Evolutionary conservation across 1,140 invertebrate genomes (phyloP).

Genomic region (Megathymus violae): DNA sequence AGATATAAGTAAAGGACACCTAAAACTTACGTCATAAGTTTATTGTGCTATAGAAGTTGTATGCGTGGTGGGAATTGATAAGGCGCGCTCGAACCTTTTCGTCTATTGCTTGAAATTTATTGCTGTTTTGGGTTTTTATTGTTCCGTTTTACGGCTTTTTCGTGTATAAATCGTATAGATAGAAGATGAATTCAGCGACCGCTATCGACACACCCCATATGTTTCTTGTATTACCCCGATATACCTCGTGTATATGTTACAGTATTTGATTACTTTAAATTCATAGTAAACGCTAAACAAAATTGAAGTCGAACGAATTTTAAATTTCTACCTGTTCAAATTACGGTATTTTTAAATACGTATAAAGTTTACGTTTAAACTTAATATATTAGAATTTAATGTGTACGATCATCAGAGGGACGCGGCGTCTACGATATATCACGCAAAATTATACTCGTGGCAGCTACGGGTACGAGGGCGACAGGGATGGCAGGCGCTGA

Average conservation of each 20-base stretch:
- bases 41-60: slow-evolving; percentile 75
- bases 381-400: slow-evolving; percentile 40
- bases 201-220: slow-evolving; percentile 64
- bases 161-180: slow-evolving; percentile 82
- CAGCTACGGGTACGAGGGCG: slow-evolving; percentile 57
- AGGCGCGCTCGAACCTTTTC: slow-evolving; percentile 82
- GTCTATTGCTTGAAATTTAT: slow-evolving; percentile 84
- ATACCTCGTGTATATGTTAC: slow-evolving; percentile 21
- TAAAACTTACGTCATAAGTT: slow-evolving; percentile 75
- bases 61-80: slow-evolving; percentile 83
- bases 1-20: slow-evolving; percentile 29
- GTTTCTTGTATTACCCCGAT: slow-evolving; percentile 37
- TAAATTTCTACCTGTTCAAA: neutral
- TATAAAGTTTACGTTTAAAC: slow-evolving; percentile 23
- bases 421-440: slow-evolving; percentile 72
- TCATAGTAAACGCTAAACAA: slow-evolving; percentile 5
- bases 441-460: slow-evolving; percentile 75
- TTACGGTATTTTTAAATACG: neutral
- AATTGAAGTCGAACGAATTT: too few species aligned
- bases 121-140: slow-evolving; percentile 85
- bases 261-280: slow-evolving; percentile 5
- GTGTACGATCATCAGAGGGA: slow-evolving; percentile 38
- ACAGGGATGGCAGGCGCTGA: slow-evolving; percentile 78
- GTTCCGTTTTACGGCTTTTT: slow-evolving; percentile 83
- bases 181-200: slow-evolving; percentile 79